Evolutionary conservation across 2,113 vertebrate genomes (phyloP).

Genomic region (Choloepus hoffmanni): DNA sequence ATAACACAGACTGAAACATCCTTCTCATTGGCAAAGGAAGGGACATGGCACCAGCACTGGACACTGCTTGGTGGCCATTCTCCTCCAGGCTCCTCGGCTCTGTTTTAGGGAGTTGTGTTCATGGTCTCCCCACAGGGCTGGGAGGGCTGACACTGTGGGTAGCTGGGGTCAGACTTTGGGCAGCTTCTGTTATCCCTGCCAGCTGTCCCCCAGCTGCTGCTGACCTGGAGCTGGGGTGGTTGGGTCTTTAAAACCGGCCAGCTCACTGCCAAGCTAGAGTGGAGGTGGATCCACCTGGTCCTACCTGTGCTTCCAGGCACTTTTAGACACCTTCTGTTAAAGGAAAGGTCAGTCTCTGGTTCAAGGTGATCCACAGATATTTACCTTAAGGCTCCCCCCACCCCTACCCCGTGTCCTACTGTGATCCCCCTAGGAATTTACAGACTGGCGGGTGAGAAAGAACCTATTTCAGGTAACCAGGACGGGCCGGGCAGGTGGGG

Average conservation of each 20-base stretch:
- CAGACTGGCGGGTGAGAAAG: neutral
- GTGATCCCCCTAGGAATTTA: neutral
- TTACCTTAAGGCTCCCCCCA: neutral
- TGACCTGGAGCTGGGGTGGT: neutral
- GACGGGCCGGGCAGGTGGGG: neutral
- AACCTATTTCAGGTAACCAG: neutral
- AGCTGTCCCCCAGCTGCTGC: neutral
- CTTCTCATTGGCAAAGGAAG: neutral
- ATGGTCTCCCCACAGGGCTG: neutral
- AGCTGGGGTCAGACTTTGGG: neutral
- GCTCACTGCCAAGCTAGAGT: neutral
- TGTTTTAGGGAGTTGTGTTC: neutral
- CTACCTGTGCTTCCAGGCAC: neutral
- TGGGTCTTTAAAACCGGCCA: accelerated
- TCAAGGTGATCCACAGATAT: neutral
- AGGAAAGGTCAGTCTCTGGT: neutral
- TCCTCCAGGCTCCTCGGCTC: neutral
- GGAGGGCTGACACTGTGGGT: neutral
- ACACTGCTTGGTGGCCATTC: neutral
- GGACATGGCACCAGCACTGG: neutral
- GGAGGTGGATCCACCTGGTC: accelerated
- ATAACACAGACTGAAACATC: neutral
- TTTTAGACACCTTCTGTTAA: neutral
- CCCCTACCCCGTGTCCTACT: neutral
- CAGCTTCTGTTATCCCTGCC: too few relatives aligned